A percentile compares a stretch with the other conserved stretches of the same genome.
Conservation (phyloP, 2,797 vertebrate species). For the Lutjanus campechanus region DNA sequence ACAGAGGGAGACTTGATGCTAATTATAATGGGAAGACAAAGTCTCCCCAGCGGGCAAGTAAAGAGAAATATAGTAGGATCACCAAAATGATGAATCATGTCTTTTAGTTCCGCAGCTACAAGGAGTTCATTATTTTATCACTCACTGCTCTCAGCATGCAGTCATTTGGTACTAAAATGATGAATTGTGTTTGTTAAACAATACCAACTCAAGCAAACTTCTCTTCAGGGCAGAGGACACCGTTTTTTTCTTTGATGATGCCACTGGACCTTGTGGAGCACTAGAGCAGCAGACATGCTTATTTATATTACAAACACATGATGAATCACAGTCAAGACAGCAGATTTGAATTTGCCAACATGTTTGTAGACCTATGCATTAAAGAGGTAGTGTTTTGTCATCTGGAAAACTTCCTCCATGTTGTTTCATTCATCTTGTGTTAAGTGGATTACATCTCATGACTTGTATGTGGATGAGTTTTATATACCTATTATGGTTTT, state of each 20-base stretch:
- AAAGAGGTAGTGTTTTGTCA: not conserved
- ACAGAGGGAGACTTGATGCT: constrained; percentile 78
- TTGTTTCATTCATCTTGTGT: not conserved
- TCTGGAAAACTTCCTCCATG: not conserved
- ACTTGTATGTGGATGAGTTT: not conserved
- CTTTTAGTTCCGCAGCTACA: constrained; percentile 74
- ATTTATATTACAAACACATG: constrained; percentile 27
- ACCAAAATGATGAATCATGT: constrained; percentile 78
- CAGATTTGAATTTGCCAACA: not conserved
- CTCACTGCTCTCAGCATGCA: constrained; percentile 68
- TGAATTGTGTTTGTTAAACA: constrained; percentile 73
- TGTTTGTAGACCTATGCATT: not conserved
- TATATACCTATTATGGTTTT: not conserved
- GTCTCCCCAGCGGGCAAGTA: constrained; percentile 71
- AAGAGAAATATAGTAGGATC: constrained; percentile 73
- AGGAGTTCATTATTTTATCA: constrained; percentile 79
- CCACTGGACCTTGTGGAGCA: constrained; percentile 17
- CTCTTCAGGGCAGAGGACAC: constrained; percentile 34
- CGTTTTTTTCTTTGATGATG: constrained; percentile 34
- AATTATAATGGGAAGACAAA: constrained; percentile 84
- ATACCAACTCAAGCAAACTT: constrained; percentile 42
- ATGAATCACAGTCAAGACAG: not conserved
- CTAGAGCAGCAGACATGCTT: not conserved
- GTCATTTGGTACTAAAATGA: constrained; percentile 69
- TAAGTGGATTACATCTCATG: too few species aligned